Conservation (phyloP, 2,113 vertebrate genomes). For the Notarius quadriscutis region DNA sequence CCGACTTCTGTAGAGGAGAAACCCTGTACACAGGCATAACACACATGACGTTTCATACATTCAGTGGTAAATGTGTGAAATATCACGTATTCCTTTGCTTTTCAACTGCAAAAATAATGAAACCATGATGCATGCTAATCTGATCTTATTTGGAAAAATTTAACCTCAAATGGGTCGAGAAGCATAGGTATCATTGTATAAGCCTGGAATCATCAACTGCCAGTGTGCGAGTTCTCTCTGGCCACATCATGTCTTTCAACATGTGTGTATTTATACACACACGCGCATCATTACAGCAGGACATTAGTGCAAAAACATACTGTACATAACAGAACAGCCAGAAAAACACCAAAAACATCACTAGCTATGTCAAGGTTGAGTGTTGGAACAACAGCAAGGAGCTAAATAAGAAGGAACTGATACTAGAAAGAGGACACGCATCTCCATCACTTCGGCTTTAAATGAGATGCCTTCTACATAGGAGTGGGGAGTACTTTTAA, state of each 20-base stretch:
- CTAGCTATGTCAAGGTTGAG: not conserved
- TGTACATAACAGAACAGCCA: not conserved
- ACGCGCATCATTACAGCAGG: not conserved
- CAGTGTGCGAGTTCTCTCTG: not conserved
- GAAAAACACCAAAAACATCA: not conserved
- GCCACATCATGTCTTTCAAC: not conserved
- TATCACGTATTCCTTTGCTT: not conserved
- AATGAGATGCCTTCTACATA: not conserved
- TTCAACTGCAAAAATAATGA: not conserved
- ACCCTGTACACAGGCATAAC: conserved; percentile 74
- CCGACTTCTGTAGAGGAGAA: conserved; percentile 97
- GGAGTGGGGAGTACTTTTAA: not conserved
- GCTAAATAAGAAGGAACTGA: not conserved
- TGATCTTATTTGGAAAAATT: not conserved
- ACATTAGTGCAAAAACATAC: not conserved
- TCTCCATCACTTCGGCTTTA: not conserved
- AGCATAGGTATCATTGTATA: not conserved
- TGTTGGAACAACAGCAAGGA: not conserved
- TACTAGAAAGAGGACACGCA: not conserved
- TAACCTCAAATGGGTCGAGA: not conserved
- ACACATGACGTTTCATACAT: not conserved
- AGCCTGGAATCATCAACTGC: not conserved
- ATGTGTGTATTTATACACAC: not conserved
- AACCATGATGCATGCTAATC: not conserved
- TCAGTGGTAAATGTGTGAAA: not conserved